A percentile compares a stretch with the other conserved stretches of the same genome.
phyloP scores from a whole-genome alignment of 2,113 vertebrate genomes.

The Paracanthobrama guichenoti region DNA sequence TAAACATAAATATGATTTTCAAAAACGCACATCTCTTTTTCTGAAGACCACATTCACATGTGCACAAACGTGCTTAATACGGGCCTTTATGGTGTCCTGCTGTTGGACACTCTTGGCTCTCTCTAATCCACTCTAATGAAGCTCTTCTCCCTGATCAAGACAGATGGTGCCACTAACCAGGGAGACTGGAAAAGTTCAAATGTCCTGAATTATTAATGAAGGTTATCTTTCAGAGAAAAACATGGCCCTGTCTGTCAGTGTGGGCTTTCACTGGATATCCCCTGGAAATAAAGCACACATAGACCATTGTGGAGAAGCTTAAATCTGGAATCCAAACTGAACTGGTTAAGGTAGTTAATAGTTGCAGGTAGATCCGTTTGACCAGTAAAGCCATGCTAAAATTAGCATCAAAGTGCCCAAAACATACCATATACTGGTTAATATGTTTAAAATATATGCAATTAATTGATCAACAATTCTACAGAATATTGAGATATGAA shows the following conservation, averaged over 20 bases:
- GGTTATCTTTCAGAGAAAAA: constrained; percentile 41
- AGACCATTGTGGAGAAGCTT: not conserved
- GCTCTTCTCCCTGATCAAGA: constrained; percentile 31
- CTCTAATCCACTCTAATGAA: constrained; percentile 49
- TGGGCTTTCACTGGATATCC: not conserved
- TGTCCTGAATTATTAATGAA: constrained; percentile 53
- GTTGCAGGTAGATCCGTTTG: not conserved
- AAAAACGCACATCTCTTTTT: constrained; percentile 6
- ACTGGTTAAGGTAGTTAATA: not conserved
- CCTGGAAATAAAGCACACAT: not conserved
- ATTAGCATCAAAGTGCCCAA: too few relatives aligned
- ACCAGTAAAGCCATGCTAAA: not conserved
- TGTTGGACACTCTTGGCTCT: not conserved
- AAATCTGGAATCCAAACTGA: not conserved
- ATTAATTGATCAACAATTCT: not conserved
- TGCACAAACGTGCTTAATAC: constrained; percentile 11
- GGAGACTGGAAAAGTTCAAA: constrained; percentile 43
- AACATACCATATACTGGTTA: too few relatives aligned
- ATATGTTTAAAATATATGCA: too few relatives aligned
- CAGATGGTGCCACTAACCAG: constrained; percentile 46
- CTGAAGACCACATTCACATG: constrained; percentile 14
- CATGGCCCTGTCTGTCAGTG: not conserved
- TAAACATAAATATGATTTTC: not conserved
- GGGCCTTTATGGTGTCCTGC: constrained; percentile 6
- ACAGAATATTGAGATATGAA: not conserved